A percentile compares a stretch with the other conserved stretches of the same genome.
phyloP scores from a whole-genome alignment of 2,888 invertebrate species.

The Lasioglossum marginatum region DNA sequence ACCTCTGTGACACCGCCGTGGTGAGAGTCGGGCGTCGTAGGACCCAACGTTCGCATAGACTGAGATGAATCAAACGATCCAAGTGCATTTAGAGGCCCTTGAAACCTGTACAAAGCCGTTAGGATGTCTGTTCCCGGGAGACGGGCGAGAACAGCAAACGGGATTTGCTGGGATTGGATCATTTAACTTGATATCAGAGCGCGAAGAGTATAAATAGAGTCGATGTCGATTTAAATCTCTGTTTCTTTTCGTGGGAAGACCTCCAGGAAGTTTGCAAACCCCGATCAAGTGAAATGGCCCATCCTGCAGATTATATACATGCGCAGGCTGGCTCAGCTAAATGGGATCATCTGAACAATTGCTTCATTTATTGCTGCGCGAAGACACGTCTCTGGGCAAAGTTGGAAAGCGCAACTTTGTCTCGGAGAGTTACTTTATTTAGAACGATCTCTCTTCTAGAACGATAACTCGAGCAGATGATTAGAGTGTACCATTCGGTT shows the following conservation, averaged over 20 bases:
- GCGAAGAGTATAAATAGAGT: background rate
- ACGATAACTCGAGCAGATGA: background rate
- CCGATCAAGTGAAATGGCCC: background rate
- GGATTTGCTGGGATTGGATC: background rate
- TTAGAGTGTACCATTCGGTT: background rate
- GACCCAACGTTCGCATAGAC: constrained; percentile 1
- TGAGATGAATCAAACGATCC: constrained; percentile 40
- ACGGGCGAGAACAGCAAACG: constrained; percentile 14
- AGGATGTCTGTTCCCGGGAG: background rate
- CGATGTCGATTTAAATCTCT: background rate
- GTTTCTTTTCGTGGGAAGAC: background rate
- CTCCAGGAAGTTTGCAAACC: background rate
- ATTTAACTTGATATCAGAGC: background rate
- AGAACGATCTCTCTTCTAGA: background rate
- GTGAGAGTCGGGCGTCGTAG: background rate
- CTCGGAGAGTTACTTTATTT: background rate
- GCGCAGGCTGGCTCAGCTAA: background rate
- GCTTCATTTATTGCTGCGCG: background rate
- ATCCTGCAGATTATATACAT: constrained; percentile 20
- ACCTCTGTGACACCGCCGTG: background rate
- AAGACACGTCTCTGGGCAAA: background rate
- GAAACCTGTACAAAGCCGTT: constrained; percentile 29
- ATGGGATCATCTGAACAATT: background rate
- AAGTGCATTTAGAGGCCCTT: constrained; percentile 29
- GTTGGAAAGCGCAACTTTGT: background rate